phyloP scores from a whole-genome alignment of 2,888 invertebrate genomes.

The Electrophaes corylata region DNA sequence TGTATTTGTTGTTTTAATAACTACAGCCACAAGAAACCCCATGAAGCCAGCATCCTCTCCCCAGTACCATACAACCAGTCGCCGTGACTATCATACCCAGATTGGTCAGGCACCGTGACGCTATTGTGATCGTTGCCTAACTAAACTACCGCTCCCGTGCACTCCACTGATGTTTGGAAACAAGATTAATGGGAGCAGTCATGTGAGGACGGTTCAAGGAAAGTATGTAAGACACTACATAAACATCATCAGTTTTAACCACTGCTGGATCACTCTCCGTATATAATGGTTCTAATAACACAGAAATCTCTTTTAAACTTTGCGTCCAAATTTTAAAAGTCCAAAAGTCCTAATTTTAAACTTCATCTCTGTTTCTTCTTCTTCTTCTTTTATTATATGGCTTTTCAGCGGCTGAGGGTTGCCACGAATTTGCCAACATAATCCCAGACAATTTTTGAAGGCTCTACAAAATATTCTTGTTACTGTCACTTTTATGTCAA shows the following conservation, averaged over 20 bases:
- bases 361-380: too few relatives aligned
- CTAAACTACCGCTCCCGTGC: slow-evolving; percentile 67
- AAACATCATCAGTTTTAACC: neutral
- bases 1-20: too few relatives aligned
- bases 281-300: too few relatives aligned
- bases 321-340: too few relatives aligned
- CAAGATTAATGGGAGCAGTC: slow-evolving; percentile 61
- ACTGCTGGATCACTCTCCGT: neutral
- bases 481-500: too few relatives aligned
- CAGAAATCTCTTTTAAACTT: too few relatives aligned
- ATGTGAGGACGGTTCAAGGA: slow-evolving; percentile 33
- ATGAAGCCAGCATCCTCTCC: slow-evolving; percentile 20
- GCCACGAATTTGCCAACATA: too few relatives aligned
- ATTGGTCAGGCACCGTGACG: slow-evolving; percentile 51
- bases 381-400: too few relatives aligned
- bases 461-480: too few relatives aligned
- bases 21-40: slow-evolving; percentile 5
- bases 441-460: too few relatives aligned
- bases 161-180: slow-evolving; percentile 66
- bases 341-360: too few relatives aligned
- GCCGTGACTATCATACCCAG: slow-evolving; percentile 63
- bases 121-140: slow-evolving; percentile 46
- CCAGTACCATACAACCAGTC: slow-evolving; percentile 28
- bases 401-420: too few relatives aligned
- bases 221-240: neutral